Evolutionary conservation across 2,113 vertebrate species (phyloP), one percentile per base, ranked within the genome.

Genomic region (Albula glossodonta): DNA sequence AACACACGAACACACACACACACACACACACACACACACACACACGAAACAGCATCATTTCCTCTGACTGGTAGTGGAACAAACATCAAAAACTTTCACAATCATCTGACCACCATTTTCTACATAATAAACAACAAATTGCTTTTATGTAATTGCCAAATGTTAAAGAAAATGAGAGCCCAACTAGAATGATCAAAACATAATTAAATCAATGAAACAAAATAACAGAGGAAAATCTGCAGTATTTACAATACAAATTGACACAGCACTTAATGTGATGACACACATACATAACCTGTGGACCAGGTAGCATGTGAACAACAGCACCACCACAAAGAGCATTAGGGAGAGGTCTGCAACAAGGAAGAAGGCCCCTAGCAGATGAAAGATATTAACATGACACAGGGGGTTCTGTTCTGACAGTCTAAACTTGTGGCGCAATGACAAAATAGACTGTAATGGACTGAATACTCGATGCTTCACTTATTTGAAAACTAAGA

Each of bases 201-300:
- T 56, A 56, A 56, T 56, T 5, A 74, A 8, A 31, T 25, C 7
- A 74, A 74, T 22, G 9, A 74, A 25, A 74, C 12, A 88, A 86
- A 88, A 50, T 85, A 87, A 88, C 85, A 91, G 86, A 91, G 91
- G 90, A 90, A 92, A 91, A 84, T 89, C 88, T 91, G 90, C 86
- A 87, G 88, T 70, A 84, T 89, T 83, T 81, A 80, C 12, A 56
- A 80, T 81, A 88, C 83, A 79, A 82, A 78, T 51, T 78, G 51
- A 89, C 77, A 86, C 78, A 87, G 17, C 78, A 81, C 5, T 82
- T 81, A 31, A 88, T 81, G 83, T 74, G 86, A 90, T 82, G 86
- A 82, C 74, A 19, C 51, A 79, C 78, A 17, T 60, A 78, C 19
- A 41, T 48, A 56, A 82, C 57, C 83, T 82, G 85, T 56, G 11